Base-by-base conservation (phyloP, 2,797 vertebrate genomes). In the Anableps anableps region DNA sequence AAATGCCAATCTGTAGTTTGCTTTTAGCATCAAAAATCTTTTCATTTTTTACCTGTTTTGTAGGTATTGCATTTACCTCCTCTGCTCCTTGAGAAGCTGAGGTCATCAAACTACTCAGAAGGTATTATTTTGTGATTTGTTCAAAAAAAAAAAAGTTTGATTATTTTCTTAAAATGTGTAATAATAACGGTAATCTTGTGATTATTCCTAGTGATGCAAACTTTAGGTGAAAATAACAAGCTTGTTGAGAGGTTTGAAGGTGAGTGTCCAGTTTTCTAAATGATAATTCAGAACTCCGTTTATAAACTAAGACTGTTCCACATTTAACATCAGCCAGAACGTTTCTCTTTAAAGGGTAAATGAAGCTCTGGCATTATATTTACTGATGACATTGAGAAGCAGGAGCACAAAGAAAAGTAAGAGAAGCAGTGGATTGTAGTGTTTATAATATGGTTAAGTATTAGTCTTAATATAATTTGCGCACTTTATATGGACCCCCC, bases 51-150 rank as follows among this genome's bases (percentile, higher is more conserved):
- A 10, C 31, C 58, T 38, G 79, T 80, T 80, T 50, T 82, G 60
- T 74, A 95, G 94, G 6, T 93, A 8, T 79, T 94, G 76, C 66
- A 93, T 75, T 85, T 94, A 83, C 86, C 94, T n/a, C 0, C 0
- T 9, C 5, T 13, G 1, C 31, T 94, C n/a, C 16, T 86, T 2
- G 0, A 36, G 1, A 14, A 10, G 13, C 36, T 83, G 3, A 0
- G 23, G 14, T 6, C 0, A 0, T 45, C 36, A 21, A 75, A 36
- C 2, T 94, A 93, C 80, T 31, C 50, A 21, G 29, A 91, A 86
- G 91, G 91, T 91, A 23, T n/a, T 1, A 50, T 34, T 43, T 6
- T 41, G 31, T 31, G 0, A 78, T 73, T 72, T 72, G 0, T 14
- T 34, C 50, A 16, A n/a, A 11, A 10, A 55, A 55, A 60, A 29